phyloP scores from a whole-genome alignment of 1,140 invertebrate genomes.

The Ceratitis capitata region DNA sequence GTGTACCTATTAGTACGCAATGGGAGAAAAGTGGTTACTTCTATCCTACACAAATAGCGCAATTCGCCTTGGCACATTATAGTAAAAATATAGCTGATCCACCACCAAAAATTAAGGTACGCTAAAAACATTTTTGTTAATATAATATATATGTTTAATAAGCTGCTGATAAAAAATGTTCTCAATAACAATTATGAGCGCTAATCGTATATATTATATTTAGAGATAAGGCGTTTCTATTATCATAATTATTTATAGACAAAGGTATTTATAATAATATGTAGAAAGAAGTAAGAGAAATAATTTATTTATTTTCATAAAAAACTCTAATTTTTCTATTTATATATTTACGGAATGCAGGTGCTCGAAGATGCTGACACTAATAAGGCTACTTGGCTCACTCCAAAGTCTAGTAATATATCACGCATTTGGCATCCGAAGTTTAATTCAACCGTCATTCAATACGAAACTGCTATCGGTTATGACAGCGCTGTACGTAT shows the following conservation, averaged over 20 bases:
- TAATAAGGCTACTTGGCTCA: conserved; percentile 73
- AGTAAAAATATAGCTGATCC: conserved; percentile 91
- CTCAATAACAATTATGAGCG: too few relatives aligned
- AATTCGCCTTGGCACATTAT: conserved; percentile 97
- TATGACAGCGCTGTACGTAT: conserved; percentile 75
- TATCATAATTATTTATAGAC: too few relatives aligned
- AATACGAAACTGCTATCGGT: conserved; percentile 78
- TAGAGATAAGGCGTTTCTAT: too few relatives aligned
- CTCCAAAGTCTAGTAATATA: conserved; percentile 73
- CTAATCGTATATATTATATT: too few relatives aligned
- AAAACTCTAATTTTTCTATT: not conserved
- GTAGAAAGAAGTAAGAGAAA: too few relatives aligned
- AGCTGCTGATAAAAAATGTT: too few relatives aligned
- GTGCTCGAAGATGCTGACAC: conserved; percentile 80
- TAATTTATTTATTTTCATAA: not conserved
- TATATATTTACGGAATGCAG: conserved; percentile 20
- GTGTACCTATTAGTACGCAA: conserved; percentile 93
- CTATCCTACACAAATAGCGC: conserved; percentile 98
- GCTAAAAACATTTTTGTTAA: not conserved
- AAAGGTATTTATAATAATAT: too few relatives aligned
- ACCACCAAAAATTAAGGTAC: conserved; percentile 72
- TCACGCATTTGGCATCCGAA: conserved; percentile 71
- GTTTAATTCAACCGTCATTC: conserved; percentile 71
- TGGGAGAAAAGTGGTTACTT: conserved; percentile 95
- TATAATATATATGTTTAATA: not conserved